A percentile compares a stretch with the other conserved stretches of the same genome.
phyloP scores from a whole-genome alignment of 2,797 vertebrate genomes.

The Otolemur crassicaudatus region DNA sequence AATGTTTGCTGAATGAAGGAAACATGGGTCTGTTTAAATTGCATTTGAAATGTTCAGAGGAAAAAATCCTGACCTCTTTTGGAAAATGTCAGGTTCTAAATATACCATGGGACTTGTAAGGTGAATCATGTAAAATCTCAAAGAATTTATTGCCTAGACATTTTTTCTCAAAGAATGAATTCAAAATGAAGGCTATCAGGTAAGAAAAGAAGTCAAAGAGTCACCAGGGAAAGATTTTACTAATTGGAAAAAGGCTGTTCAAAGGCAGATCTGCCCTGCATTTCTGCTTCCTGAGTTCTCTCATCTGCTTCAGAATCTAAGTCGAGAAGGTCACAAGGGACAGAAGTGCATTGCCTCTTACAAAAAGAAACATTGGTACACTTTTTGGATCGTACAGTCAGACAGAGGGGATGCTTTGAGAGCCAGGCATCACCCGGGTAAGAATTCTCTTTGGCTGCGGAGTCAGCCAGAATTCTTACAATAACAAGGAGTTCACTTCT shows the following conservation, averaged over 20 bases:
- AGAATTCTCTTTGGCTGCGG: not conserved
- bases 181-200: not conserved
- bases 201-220: not conserved
- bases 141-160: not conserved
- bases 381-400: rapidly evolving
- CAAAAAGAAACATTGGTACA: not conserved
- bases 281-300: not conserved
- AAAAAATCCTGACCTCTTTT: not conserved
- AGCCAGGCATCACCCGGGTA: not conserved
- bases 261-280: no score
- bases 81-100: conserved; percentile 55
- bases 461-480: not conserved
- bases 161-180: not conserved
- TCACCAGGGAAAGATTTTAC: not conserved
- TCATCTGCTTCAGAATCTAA: not conserved
- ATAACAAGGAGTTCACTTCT: not conserved
- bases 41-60: not conserved
- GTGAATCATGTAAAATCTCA: not conserved
- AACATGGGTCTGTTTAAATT: not conserved
- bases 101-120: not conserved
- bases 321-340: not conserved
- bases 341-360: not conserved
- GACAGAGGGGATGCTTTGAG: not conserved
- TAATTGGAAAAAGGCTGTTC: not conserved
- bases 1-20: conserved; percentile 4